Conservation (phyloP, 2,797 vertebrate species). For the Sciaenops ocellatus region DNA sequence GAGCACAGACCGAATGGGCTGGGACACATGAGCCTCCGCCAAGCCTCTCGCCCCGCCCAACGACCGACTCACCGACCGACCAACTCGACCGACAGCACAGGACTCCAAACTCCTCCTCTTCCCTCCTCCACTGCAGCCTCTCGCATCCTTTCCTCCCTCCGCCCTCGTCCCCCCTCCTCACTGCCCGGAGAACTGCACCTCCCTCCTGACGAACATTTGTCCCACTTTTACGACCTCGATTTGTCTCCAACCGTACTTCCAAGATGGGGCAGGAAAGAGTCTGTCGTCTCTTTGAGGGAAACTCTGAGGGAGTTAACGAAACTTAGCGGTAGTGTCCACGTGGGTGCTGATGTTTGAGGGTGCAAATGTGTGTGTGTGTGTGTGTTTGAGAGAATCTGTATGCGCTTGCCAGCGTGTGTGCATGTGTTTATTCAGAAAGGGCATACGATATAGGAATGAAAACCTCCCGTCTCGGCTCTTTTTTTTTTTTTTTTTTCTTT, state of each 20-base stretch:
- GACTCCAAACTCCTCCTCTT: conserved; percentile 49
- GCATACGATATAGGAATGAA: conserved; percentile 54
- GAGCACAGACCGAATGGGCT: conserved; percentile 95
- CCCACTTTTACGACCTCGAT: conserved; percentile 17
- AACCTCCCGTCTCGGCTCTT: conserved; percentile 17
- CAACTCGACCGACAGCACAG: conserved; percentile 68
- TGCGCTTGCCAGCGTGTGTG: conserved; percentile 27
- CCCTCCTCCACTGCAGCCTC: conserved; percentile 34
- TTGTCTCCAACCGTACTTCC: conserved; percentile 47
- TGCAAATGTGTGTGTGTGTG: conserved; percentile 36
- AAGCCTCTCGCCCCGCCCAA: neutral
- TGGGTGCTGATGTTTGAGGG: conserved; percentile 40
- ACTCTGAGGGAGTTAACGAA: conserved; percentile 19
- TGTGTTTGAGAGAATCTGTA: conserved; percentile 39
- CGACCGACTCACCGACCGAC: conserved; percentile 1
- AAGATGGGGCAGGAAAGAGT: conserved; percentile 23
- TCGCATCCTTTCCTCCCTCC: conserved; percentile 14
- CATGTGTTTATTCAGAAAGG: conserved; percentile 46
- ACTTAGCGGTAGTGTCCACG: conserved; percentile 11
- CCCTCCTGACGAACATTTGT: conserved; percentile 51
- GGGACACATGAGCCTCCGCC: conserved; percentile 92
- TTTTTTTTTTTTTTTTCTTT: neutral
- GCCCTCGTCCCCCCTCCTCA: conserved; percentile 37
- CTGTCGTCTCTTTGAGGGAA: conserved; percentile 35
- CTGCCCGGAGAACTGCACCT: conserved; percentile 77